Evolutionary conservation across 2,113 vertebrate genomes (phyloP).

Genomic region (Coregonus clupeaformis): DNA sequence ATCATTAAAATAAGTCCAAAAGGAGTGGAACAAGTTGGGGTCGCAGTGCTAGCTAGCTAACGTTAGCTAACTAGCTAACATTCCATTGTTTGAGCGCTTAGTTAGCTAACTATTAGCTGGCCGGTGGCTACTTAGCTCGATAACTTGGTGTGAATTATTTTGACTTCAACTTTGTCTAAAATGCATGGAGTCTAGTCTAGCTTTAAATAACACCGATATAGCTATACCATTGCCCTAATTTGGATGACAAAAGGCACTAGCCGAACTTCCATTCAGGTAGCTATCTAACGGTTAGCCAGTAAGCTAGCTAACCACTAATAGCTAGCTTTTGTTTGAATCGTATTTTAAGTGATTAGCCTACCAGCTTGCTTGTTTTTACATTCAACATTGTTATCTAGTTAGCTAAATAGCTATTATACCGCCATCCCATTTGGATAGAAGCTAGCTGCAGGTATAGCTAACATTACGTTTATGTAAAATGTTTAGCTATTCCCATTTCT

Average conservation of each 20-base stretch:
- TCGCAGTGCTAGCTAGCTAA: not conserved
- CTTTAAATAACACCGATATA: not conserved
- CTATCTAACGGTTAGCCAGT: not conserved
- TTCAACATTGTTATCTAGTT: no score
- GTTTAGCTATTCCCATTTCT: no score
- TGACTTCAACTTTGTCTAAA: constrained; percentile 2
- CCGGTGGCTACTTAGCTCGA: not conserved
- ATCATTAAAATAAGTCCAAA: not conserved
- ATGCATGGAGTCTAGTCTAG: not conserved
- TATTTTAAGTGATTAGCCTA: no score
- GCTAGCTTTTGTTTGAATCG: not conserved
- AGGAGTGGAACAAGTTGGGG: not conserved
- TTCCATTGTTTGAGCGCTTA: constrained; percentile 46
- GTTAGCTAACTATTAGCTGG: not conserved
- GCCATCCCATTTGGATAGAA: no score
- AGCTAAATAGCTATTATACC: no score
- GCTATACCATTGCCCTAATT: not conserved
- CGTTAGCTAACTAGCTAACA: not conserved
- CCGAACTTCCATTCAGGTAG: not conserved
- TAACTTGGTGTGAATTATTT: not conserved
- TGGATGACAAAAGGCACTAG: not conserved
- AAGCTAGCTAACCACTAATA: not conserved
- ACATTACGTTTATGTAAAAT: no score
- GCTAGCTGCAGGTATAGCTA: no score
- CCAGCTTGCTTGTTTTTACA: no score